Base-by-base conservation (phyloP, 2,888 invertebrate genomes). In the Lepeophtheirus nordmannii region DNA sequence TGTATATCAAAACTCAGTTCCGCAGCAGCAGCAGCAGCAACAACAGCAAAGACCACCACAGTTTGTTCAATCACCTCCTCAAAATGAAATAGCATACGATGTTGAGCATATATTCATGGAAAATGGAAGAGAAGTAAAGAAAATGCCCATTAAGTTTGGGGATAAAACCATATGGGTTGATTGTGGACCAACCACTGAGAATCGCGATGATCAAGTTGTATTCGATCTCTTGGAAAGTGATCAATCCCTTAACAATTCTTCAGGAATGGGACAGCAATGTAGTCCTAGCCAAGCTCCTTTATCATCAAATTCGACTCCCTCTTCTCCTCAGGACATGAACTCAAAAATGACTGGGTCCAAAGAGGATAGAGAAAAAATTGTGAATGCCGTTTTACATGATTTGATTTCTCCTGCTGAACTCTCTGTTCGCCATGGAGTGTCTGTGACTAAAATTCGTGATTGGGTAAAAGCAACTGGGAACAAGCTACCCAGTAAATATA, bases 111-210 rank as follows among this genome's bases (percentile, higher is more conserved):
- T 66, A 17, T 66, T 66, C 46, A 41, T 46, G 46, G 66, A 66
- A 22, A 61, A 66, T 17, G 66, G 66, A 10, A 60, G 23, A 40
- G 23, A 60, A 17, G 66, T 66, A 20, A 30, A 22, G 17, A 66
- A 66, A 30, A 66, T 66, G 66, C 66, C 66, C 23, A 66, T 66
- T 14, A 38, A 61, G 10, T 20, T 60, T 30, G 60, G 37, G 23
- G 66, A 40, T 11, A 38, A 60, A 14, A 66, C 66, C 22, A 60
- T 66, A 22, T 66, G 66, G 66, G 66, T 66, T n/a, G 66, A 66
- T 20, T 66, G 66, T 60, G 56, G 30, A 11, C 9, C n/a, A 8
- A n/a, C 62, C 14, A n/a, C 38, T 11, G 63, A 56, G 23, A 53
- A 46, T 14, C 22, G 20, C 1, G 38, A 46, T n/a, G 53, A 63